These are phyloP conservation scores for Pachypsylla venusta DNA, from an alignment of 1,140 invertebrate genomes.

Conservation along the genomic window DNA sequence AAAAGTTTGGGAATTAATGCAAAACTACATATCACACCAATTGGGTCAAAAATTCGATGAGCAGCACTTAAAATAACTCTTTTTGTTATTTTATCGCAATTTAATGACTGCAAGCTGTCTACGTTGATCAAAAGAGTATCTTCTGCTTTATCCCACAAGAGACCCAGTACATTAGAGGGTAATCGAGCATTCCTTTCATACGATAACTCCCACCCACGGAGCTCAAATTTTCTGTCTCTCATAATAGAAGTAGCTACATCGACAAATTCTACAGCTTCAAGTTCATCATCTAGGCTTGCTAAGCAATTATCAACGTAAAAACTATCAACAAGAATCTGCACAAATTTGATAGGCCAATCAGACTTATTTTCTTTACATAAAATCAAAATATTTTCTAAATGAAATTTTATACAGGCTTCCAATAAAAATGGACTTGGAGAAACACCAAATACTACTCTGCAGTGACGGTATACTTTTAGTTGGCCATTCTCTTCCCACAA, in stretches of 20 bases:
- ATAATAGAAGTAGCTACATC: not conserved
- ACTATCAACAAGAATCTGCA: not conserved
- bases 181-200: not conserved
- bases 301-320: not conserved
- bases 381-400: slow-evolving; percentile 9
- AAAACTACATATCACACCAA: slow-evolving; percentile 16
- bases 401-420: slow-evolving; percentile 1
- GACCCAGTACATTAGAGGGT: not conserved
- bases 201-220: not conserved
- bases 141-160: not conserved
- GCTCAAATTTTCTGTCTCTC: not conserved
- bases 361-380: not conserved
- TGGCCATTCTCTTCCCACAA: slow-evolving; percentile 17
- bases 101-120: not conserved
- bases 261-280: not conserved
- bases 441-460: slow-evolving; percentile 15
- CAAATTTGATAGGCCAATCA: not conserved
- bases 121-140: not conserved
- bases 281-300: not conserved
- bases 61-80: slow-evolving; percentile 16
- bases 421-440: slow-evolving; percentile 15
- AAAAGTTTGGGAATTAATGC: slow-evolving; percentile 14
- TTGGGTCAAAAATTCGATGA: slow-evolving; percentile 16
- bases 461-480: slow-evolving; percentile 12
- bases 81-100: slow-evolving; percentile 12